A percentile compares a stretch with the other conserved stretches of the same genome.
phyloP scores from a whole-genome alignment of 2,888 invertebrate species.

The Marasmarcha lunaedactyla region DNA sequence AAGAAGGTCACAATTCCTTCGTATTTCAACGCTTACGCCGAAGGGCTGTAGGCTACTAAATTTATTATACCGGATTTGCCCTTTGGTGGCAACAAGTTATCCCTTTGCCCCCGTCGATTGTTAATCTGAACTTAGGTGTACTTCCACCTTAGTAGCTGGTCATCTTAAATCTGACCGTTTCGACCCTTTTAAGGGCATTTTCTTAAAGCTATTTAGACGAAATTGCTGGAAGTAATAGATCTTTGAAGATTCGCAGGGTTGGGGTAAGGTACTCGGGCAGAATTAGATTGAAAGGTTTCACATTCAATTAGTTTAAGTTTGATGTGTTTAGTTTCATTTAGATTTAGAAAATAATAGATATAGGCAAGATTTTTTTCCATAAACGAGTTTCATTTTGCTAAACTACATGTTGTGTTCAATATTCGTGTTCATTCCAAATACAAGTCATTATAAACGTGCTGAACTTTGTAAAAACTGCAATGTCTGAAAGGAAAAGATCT shows the following conservation, averaged over 20 bases:
- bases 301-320: not conserved
- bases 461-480: no score
- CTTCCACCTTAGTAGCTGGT: constrained; percentile 46
- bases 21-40: no score
- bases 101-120: constrained; percentile 43
- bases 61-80: constrained; percentile 21
- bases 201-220: not conserved
- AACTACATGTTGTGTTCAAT: no score
- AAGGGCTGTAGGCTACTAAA: not conserved
- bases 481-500: no score
- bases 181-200: not conserved
- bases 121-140: constrained; percentile 60
- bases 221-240: constrained; percentile 1
- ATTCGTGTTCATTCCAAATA: no score
- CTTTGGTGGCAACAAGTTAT: constrained; percentile 27
- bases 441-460: no score
- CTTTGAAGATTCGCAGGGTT: constrained; percentile 6
- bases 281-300: not conserved
- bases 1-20: no score
- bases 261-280: not conserved
- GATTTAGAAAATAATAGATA: not conserved
- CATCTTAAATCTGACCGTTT: constrained; percentile 30
- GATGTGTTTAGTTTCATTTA: not conserved
- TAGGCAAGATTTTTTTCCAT: no score
- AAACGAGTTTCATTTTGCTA: no score